Evolutionary conservation across 2,113 vertebrate species (phyloP), one percentile per base, ranked within the genome.

Genomic region (Corythornis cristatus): DNA sequence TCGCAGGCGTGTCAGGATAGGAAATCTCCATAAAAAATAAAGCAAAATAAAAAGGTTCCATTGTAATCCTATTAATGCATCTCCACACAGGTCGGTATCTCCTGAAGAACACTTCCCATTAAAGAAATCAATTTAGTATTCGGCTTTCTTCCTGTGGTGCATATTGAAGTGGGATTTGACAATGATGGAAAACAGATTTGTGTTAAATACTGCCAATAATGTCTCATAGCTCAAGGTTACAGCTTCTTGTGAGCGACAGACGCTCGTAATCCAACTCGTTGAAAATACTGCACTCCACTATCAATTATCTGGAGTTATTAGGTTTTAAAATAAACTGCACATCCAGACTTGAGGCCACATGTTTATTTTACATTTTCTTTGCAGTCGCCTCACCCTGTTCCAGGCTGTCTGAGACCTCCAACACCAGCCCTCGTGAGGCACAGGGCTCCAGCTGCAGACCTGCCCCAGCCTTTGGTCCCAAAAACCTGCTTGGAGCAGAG

Each of bases 151-250:
- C 97, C 97, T 91, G 95, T 95, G 97, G 93, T 74, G 85, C 95
- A 97, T 95, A 95, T 53, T 96, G 94, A 97, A 97, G 96, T 90
- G 92, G 96, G 95, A 94, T 97, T 95, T 96, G 96, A 98, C 97
- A 97, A 96, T 95, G 97, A 97, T 96, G 94, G 97, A 97, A 97
- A 97, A 95, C 95, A 97, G 96, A 96, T 97, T 94, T 96, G 92
- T 83, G 96, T 97, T 97, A 98, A 97, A 98, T 96, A 96, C 96
- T 97, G 97, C 94, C 97, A 96, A 96, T 96, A 97, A 96, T 93
- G 95, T 94, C 94, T 92, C 93, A 77, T 80, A 96, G 97, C 96
- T 98, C 95, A 98, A 97, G 98, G 97, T 97, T 96, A 97, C 37
- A 93, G 73, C 92, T 93, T 84, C 91, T 93, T 43, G 81, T 85